Evolutionary conservation across 1,140 invertebrate species (phyloP), one percentile per base, ranked within the genome.

Genomic region (Bombus turneri): DNA sequence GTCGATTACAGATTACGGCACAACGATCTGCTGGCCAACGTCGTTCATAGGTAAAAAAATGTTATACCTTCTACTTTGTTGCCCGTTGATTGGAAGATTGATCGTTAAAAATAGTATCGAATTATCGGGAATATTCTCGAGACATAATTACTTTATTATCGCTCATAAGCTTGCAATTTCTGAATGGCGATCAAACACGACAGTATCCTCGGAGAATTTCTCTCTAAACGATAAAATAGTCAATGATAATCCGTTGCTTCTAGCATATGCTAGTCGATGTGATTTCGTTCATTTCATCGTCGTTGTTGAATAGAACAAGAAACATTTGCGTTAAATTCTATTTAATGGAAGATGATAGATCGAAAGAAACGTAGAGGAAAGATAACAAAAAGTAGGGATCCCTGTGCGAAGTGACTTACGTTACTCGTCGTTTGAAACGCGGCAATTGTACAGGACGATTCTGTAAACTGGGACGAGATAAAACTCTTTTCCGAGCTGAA

Each of bases 11-110:
- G 97, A 92, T 96, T 99, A 47, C 98, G 98, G 94, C 98, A 99
- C 95, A 98, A 99, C 94, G 99, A 99, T 95, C 96, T 98, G 5
- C 96, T 99, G 53, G 98, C 98, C 82, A 99, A 99, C 95, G 97
- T 98, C 91, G 98, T 99, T 68, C 99, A 99, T 96, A 98, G 98
- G 98, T 99, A 96, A 71, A 86, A 39, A 8, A 8, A 43, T 4
- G 13, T 0, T 2, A 1, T 22, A 6, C 15, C 31, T 22, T 37
- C 1, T 2, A 18, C 6, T 68, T 34, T 18, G 15, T 68, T 68
- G 18, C 18, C 15, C 15, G 28, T 28, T 13, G 1, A 37, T 25
- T 15, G 43, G 34, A 10, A 31, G 39, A 25, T 34, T 39, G 34
- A 22, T 53, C 18, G 47, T 53, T 53, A 8, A 22, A 53, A 18